Evolutionary conservation across 2,888 invertebrate genomes (phyloP).

Genomic region (Ophonus ardosiacus): DNA sequence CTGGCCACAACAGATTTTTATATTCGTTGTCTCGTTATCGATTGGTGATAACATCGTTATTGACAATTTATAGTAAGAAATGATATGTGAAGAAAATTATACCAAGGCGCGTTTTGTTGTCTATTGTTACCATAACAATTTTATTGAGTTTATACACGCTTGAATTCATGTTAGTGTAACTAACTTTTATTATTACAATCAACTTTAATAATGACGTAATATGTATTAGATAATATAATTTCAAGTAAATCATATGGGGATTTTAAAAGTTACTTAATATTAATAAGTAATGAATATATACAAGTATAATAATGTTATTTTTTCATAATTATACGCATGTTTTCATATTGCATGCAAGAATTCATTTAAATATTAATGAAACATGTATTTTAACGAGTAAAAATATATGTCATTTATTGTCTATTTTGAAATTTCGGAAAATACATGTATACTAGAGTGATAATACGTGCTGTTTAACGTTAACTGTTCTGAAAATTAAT

Average conservation of each 20-base stretch:
- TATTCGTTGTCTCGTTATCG: conserved; percentile 6
- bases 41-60: conserved; percentile 12
- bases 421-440: conserved; percentile 10
- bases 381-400: neutral
- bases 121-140: conserved; percentile 49
- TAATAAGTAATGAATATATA: too few species aligned
- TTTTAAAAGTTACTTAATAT: too few species aligned
- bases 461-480: neutral
- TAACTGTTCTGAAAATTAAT: neutral
- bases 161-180: conserved; percentile 48
- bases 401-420: neutral
- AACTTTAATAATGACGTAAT: neutral
- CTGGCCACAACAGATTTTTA: too few species aligned
- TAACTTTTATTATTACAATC: conserved; percentile 24
- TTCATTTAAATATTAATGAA: conserved; percentile 30
- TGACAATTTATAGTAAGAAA: conserved; percentile 33
- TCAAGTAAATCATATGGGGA: too few species aligned
- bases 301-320: neutral
- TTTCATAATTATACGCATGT: neutral
- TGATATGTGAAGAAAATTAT: conserved; percentile 38
- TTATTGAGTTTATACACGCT: conserved; percentile 26
- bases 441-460: neutral
- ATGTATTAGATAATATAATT: too few species aligned
- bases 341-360: conserved; percentile 19
- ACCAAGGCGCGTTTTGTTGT: conserved; percentile 44